Base-by-base conservation (phyloP, 2,888 invertebrate genomes). In the Monopis laevigella region DNA sequence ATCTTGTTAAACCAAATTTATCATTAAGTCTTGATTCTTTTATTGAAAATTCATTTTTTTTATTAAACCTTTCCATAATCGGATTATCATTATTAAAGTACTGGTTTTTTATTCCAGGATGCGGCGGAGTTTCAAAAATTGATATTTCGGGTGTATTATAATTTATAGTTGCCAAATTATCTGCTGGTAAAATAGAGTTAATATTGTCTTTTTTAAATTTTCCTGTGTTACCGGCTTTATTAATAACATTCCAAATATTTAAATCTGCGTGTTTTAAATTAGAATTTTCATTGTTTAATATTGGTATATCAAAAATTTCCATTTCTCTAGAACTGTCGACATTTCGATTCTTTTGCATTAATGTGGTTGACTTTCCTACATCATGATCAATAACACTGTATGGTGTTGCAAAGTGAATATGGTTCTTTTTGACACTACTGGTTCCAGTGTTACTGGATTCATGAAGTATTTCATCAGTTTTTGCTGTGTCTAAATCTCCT, bases 61-160 rank as follows among this genome's bases (percentile, higher is more conserved):
- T n/a, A 28, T 11, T 28, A n/a, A n/a, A n/a, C n/a, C n/a, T n/a
- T n/a, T n/a, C 24, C 6, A 24, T 10, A 24, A 7, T 24, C 10
- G 6, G 24, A 7, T 24, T 6, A 24, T 24, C 10, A 10, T 12
- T 5, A 3, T 4, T 11, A n/a, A 24, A 10, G 4, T 11, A 11
- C 7, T 24, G 3, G 7, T n/a, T 24, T 7, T n/a, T 17, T 17
- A 21, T 12, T 2, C 48, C 41, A 13, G 51, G 46, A n/a, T 66
- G 62, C 17, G 73, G 69, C 7, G 73, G 69, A 1, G 65, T 65
- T 59, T 73, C 74, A 48, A 51, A 68, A 52, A 50, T 28, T 49
- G 51, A n/a, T 53, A 59, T 18, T 46, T 46, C 7, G 54, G 50
- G 29, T 45, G n/a, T n/a, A n/a, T n/a, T n/a, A n/a, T n/a, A n/a